These are phyloP conservation scores for Varroa destructor DNA, from an alignment of 1,140 invertebrate genomes.

Conservation along the genomic window DNA sequence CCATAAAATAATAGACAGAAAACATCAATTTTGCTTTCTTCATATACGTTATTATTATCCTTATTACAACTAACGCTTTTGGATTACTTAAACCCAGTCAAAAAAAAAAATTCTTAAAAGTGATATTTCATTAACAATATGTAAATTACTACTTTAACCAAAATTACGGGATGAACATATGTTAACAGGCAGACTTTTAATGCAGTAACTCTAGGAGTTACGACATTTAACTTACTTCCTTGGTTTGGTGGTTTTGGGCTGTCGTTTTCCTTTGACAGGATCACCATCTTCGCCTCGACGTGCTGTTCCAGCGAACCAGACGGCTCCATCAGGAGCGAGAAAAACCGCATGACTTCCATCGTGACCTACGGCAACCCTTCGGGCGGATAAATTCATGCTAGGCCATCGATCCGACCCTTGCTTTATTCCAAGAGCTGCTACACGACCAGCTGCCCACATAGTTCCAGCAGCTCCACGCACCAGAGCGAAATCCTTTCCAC, in stretches of 20 bases:
- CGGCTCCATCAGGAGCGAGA: constrained; percentile 72
- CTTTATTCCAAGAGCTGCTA: constrained; percentile 58
- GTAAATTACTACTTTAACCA: too few relatives aligned
- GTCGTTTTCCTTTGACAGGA: constrained; percentile 35
- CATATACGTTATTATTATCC: too few relatives aligned
- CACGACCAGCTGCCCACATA: constrained; percentile 55
- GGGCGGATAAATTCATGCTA: constrained; percentile 30
- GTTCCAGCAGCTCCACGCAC: constrained; percentile 62
- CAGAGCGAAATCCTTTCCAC: constrained; percentile 72
- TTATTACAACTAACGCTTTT: too few relatives aligned
- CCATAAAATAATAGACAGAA: too few relatives aligned
- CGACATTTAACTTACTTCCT: constrained; percentile 38
- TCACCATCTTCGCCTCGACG: constrained; percentile 89
- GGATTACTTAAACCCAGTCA: too few relatives aligned
- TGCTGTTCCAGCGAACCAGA: constrained; percentile 72
- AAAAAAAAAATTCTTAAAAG: too few relatives aligned
- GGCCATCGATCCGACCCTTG: constrained; percentile 42
- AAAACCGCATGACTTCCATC: constrained; percentile 79
- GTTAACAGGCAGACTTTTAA: too few relatives aligned
- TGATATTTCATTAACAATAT: too few relatives aligned
- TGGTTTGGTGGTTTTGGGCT: constrained; percentile 28
- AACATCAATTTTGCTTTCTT: too few relatives aligned
- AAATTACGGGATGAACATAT: too few relatives aligned
- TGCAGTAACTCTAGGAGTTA: too few relatives aligned
- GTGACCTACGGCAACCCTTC: constrained; percentile 63